Base-by-base conservation (phyloP, 2,888 invertebrate species). In the Platypus cylindrus region DNA sequence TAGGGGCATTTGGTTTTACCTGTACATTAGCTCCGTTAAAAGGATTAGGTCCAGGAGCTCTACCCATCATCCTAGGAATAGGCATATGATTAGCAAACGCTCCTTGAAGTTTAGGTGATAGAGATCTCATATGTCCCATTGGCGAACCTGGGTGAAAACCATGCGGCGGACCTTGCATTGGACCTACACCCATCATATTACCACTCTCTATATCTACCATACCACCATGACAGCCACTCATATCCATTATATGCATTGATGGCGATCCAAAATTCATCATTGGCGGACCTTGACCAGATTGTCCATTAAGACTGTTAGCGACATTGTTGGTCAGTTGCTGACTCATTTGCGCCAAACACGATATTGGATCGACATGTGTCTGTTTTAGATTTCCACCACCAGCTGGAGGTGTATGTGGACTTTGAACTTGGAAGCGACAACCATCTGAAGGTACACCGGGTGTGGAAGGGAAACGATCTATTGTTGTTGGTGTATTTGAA, bases 1-100 rank as follows among this genome's bases (percentile, higher is more conserved):
- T 95, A 0, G 95, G 94, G 8, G 94, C 91, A 61, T 86, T 91
- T 7, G 94, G 85, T 64, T 94, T 94, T 16, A 95, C 91, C 64
- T 89, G 87, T 25, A 89, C 82, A 61, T 87, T 93, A 28, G 81
- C 75, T 46, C 78, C 78, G 50, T 78, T 78, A 53, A 77, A 77
- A 2, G 72, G 70, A 53, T 67, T 71, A 18, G 63, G 65, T 26
- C 58, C 72, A 33, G 70, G 72, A 27, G 78, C 76, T 13, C 74
- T 68, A 18, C 75, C 78, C 70, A 73, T 73, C 71, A 75, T 75
- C 32, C 71, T 58, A 37, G 59, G 64, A 58, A 60, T 62, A 46
- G 62, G 56, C 58, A 63, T 62, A 43, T 62, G 62, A 46, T 60
- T 64, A 46, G 57, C 67, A 54, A 69, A 56, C 58, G 66, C 61